Conservation (phyloP, 2,888 invertebrate species). For the Amphipoea oculea region DNA sequence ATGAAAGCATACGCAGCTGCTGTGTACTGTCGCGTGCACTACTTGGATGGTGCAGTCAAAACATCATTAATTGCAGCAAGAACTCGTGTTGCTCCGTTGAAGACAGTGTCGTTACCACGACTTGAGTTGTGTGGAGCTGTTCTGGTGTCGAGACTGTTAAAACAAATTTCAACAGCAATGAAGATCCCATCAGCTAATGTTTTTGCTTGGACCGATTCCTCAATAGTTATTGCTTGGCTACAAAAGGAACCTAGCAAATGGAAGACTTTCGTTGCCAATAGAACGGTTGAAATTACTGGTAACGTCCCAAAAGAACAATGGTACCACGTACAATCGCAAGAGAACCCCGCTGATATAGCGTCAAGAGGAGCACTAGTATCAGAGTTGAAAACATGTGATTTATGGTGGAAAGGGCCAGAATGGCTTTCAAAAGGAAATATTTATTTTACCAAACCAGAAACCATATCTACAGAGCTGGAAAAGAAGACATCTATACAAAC, state of each 20-base stretch:
- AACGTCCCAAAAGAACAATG: constrained; percentile 1
- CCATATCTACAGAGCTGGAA: neutral
- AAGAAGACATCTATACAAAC: constrained; percentile 1
- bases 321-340: constrained; percentile 6
- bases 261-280: constrained; percentile 2
- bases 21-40: constrained; percentile 1
- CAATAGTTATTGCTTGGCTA: constrained; percentile 8
- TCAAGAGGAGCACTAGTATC: constrained; percentile 6
- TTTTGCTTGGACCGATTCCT: constrained; percentile 6
- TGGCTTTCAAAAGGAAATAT: neutral
- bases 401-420: constrained; percentile 6
- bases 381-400: neutral
- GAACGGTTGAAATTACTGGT: neutral
- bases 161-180: constrained; percentile 1
- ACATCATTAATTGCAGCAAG: neutral
- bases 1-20: constrained; percentile 10
- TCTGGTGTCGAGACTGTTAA: neutral
- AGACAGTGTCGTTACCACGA: neutral
- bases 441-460: neutral
- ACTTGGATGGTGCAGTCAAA: neutral
- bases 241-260: neutral
- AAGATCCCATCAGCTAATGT: neutral
- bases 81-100: neutral
- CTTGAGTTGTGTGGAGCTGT: neutral
- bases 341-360: constrained; percentile 5